Evolutionary conservation across 2,888 invertebrate genomes (phyloP), one percentile per base, ranked within the genome.

Genomic region (Corbicula japonica): DNA sequence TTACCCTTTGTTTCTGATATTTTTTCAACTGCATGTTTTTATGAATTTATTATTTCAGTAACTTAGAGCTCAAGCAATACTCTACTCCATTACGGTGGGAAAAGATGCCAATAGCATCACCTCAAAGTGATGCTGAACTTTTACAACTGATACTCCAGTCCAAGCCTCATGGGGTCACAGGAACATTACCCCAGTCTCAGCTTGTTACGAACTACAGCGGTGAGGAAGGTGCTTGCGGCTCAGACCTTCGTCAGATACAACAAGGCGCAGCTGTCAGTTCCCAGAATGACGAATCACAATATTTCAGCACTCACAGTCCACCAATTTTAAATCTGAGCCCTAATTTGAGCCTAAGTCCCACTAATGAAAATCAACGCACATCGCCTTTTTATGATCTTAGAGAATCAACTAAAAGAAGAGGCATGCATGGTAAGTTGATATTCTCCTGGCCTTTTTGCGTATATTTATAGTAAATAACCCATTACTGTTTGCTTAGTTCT

Each of bases 301-400:
- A 89, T 35, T 89, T 89, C 65, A 92, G 91, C 75, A 92, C 93
- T 2, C 91, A 91, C 82, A 92, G 92, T 83, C 93, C 93, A 15
- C 93, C 93, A n/a, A 89, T 93, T 23, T 81, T 93, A 35, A 92
- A 92, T 76, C 84, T 93, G 12, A 92, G 92, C 83, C 93, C 93
- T 21, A 91, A 90, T 72, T 30, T 66, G 38, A 66, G 66, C n/a
- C 71, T 89, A 44, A 88, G 88, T 71, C 88, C 89, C 41, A 76
- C 82, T 10, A 91, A 90, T 56, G 92, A 90, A 32, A 85, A 86
- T 35, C 91, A 90, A 63, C 76, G 91, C 28, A 88, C 86, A n/a
- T 92, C 92, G 8, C 92, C 92, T n/a, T 86, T 88, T 74, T 92
- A 92, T 81, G 92, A 92, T 62, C 83, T 92, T 54, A 83, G 92